Evolutionary conservation across 2,113 vertebrate species (phyloP), one percentile per base, ranked within the genome.

Genomic region (Anguilla japonica): DNA sequence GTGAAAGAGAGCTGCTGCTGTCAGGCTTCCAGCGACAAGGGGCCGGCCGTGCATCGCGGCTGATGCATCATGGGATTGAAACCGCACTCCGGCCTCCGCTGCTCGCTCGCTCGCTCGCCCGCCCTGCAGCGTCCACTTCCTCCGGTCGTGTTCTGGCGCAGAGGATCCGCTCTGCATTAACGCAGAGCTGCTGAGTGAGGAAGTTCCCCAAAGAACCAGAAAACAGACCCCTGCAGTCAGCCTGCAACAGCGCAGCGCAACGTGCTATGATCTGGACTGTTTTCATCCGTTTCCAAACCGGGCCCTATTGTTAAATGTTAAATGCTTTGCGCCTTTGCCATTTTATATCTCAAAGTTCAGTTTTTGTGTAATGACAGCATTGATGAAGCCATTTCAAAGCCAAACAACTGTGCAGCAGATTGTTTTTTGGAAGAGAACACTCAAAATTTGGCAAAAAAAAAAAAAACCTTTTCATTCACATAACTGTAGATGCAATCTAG

Each of bases 351-450:
- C 67, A 86, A n/a, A 41, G 81, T 43, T 84, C 87, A 41, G 26
- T 71, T 67, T 34, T 34, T 34, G 34, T 26, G 57, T 63, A 81
- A 84, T 40, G 22, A 34, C 57, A 39, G 41, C 57, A 39, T 41
- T 60, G 67, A 84, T 84, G 26, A 87, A 80, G 81, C 53, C 40
- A 22, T 14, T 75, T 53, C 83, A 57, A 46, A n/a, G 18, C 41
- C 63, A 41, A 75, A 75, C 60, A 60, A 84, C 63, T 87, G 29
- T 79, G 57, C 46, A 84, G 83, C 83, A 87, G 83, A 87, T 87
- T 84, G 87, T 56, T 75, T 80, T 84, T 60, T 87, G 50, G 82
- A 53, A 29, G 4, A 39, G 22, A 22, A 81, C 18, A 60, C 18
- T 11, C 18, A 60, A 60, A 34, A 34, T 34, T 34, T 34, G 34